Conservation (phyloP, 2,888 invertebrate species). For the Colostygia pectinataria region DNA sequence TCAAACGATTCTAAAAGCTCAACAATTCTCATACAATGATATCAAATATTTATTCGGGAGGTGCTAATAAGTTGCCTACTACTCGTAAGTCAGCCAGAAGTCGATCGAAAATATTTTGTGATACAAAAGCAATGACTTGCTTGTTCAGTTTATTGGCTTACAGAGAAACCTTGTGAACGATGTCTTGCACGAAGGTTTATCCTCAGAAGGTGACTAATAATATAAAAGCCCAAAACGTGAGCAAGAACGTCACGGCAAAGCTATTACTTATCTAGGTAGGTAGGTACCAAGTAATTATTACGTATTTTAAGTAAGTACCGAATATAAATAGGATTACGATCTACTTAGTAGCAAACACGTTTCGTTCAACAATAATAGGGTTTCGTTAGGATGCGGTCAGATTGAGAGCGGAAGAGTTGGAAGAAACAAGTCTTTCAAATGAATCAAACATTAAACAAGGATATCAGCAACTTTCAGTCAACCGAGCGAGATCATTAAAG, state of each 20-base stretch:
- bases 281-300: constrained; percentile 18
- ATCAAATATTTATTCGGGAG: too few species aligned
- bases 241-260: constrained; percentile 33
- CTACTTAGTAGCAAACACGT: constrained; percentile 18
- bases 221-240: constrained; percentile 28
- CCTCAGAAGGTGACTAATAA: constrained; percentile 32
- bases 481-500: too few species aligned
- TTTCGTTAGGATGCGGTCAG: constrained; percentile 25
- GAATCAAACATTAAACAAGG: too few species aligned
- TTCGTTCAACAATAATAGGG: constrained; percentile 36
- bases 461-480: too few species aligned
- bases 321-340: constrained; percentile 24
- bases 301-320: background rate
- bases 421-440: too few species aligned
- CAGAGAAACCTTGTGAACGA: constrained; percentile 9
- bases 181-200: constrained; percentile 27
- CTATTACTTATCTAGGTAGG: constrained; percentile 14
- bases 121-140: too few species aligned
- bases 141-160: background rate
- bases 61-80: too few species aligned
- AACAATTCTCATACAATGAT: too few species aligned
- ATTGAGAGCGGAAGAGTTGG: background rate
- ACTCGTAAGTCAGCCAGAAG: too few species aligned
- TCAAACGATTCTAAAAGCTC: too few species aligned
- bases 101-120: too few species aligned